A percentile compares a stretch with the other conserved stretches of the same genome.
phyloP scores from a whole-genome alignment of 2,113 vertebrate species.

The Eupsittula cactorum region DNA sequence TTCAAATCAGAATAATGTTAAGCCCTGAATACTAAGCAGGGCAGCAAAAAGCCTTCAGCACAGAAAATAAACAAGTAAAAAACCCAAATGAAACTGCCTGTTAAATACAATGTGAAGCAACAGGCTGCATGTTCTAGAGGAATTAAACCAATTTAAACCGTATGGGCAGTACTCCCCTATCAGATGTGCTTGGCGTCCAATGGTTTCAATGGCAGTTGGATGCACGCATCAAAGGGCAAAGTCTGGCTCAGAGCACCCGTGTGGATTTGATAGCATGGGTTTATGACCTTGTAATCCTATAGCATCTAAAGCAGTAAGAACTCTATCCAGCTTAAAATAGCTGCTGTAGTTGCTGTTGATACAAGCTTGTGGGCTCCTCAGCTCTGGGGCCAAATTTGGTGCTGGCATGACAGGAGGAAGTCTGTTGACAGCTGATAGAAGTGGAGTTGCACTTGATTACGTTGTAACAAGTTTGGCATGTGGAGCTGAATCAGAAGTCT shows the following conservation, averaged over 20 bases:
- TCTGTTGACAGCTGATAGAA: constrained; percentile 40
- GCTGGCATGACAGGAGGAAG: constrained; percentile 20
- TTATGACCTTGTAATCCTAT: constrained; percentile 53
- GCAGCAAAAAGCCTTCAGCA: constrained; percentile 52
- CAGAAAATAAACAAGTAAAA: constrained; percentile 51
- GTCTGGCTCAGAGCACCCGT: background rate
- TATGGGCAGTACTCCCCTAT: constrained; percentile 35
- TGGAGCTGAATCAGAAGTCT: background rate
- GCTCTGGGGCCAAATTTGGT: constrained; percentile 40
- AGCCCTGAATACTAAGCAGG: constrained; percentile 47
- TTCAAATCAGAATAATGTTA: constrained; percentile 45
- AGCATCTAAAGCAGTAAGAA: constrained; percentile 3
- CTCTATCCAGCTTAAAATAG: constrained; percentile 44
- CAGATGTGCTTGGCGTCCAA: background rate
- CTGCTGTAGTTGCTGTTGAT: constrained; percentile 12
- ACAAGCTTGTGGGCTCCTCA: background rate
- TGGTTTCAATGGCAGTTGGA: background rate
- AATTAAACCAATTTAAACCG: constrained; percentile 65
- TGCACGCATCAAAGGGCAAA: background rate
- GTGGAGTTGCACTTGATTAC: constrained; percentile 9
- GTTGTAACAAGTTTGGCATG: background rate
- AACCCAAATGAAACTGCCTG: constrained; percentile 56
- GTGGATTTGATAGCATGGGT: constrained; percentile 35
- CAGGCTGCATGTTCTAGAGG: constrained; percentile 48
- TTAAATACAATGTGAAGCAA: constrained; percentile 57